These are phyloP conservation scores for Setipinna tenuifilis DNA, from an alignment of 2,797 vertebrate species.

Conservation along the genomic window DNA sequence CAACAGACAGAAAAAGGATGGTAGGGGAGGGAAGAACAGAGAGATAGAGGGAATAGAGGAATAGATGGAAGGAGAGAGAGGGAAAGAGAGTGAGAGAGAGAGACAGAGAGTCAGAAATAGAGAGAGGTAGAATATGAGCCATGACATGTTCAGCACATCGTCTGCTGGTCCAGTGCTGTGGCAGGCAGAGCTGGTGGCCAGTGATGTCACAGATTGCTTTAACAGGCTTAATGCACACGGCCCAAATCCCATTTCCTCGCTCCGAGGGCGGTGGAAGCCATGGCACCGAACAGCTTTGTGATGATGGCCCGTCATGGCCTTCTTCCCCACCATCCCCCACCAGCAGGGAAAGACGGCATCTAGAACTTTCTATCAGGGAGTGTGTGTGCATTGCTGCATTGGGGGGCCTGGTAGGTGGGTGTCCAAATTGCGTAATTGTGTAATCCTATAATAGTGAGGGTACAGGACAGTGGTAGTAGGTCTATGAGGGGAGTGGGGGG, in stretches of 20 bases:
- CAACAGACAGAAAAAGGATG: too few species aligned
- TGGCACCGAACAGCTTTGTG: background rate
- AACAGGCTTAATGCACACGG: slow-evolving; percentile 35
- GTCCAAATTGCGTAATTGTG: background rate
- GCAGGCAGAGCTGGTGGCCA: background rate
- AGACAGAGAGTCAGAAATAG: background rate
- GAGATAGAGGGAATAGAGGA: too few species aligned
- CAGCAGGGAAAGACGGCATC: background rate
- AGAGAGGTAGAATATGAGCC: slow-evolving; percentile 23
- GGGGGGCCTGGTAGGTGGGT: background rate
- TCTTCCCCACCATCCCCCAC: background rate
- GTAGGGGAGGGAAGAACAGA: too few species aligned
- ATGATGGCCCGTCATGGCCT: background rate
- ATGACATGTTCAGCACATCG: slow-evolving; percentile 33
- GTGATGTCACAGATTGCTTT: slow-evolving; percentile 40
- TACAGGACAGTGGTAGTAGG: background rate
- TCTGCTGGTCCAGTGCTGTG: background rate
- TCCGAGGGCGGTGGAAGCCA: background rate
- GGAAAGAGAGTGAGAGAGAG: too few species aligned
- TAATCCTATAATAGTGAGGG: background rate
- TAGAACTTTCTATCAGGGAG: background rate
- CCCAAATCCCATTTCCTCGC: slow-evolving; percentile 13
- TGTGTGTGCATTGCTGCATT: background rate
- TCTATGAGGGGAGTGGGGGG: background rate
- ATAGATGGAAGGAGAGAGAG: too few species aligned